These are phyloP conservation scores for Polydrusus pterygomalis DNA, from an alignment of 2,888 invertebrate genomes.

Conservation along the genomic window DNA sequence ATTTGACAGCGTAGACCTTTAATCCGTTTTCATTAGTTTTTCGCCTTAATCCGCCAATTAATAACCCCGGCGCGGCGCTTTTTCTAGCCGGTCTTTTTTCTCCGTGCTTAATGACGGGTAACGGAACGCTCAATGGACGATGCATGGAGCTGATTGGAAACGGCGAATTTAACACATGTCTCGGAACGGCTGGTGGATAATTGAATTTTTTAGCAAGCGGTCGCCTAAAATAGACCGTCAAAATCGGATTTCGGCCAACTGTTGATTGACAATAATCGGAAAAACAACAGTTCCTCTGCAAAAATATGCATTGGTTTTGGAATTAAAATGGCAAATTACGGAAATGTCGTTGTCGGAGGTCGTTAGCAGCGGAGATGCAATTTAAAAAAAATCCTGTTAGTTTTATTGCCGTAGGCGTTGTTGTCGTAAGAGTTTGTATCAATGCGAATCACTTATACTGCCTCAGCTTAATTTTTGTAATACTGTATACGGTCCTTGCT, in stretches of 20 bases:
- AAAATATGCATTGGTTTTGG: conserved; percentile 14
- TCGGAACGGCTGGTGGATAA: conserved; percentile 7
- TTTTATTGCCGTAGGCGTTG: too few relatives aligned
- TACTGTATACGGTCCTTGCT: too few relatives aligned
- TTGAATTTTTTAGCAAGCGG: conserved; percentile 30
- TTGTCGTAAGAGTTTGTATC: too few relatives aligned
- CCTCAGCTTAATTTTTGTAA: too few relatives aligned
- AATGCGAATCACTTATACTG: too few relatives aligned
- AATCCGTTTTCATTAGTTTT: conserved; percentile 9
- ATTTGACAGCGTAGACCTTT: too few relatives aligned
- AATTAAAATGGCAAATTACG: not conserved
- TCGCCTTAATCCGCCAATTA: conserved; percentile 6
- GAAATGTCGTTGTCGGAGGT: too few relatives aligned
- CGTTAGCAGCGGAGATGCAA: too few relatives aligned
- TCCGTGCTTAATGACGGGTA: conserved; percentile 5
- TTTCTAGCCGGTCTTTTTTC: conserved; percentile 11
- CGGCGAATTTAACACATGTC: conserved; percentile 27
- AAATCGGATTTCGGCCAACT: conserved; percentile 36
- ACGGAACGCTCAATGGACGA: conserved; percentile 14
- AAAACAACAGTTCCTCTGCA: conserved; percentile 17
- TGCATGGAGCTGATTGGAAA: conserved; percentile 23
- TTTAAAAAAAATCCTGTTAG: too few relatives aligned
- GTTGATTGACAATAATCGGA: conserved; percentile 33
- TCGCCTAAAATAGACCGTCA: conserved; percentile 25
- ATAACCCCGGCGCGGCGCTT: conserved; percentile 7